A percentile compares a stretch with the other conserved stretches of the same genome.
phyloP scores from a whole-genome alignment of 2,888 invertebrate genomes.

The Trichopria drosophilae region DNA sequence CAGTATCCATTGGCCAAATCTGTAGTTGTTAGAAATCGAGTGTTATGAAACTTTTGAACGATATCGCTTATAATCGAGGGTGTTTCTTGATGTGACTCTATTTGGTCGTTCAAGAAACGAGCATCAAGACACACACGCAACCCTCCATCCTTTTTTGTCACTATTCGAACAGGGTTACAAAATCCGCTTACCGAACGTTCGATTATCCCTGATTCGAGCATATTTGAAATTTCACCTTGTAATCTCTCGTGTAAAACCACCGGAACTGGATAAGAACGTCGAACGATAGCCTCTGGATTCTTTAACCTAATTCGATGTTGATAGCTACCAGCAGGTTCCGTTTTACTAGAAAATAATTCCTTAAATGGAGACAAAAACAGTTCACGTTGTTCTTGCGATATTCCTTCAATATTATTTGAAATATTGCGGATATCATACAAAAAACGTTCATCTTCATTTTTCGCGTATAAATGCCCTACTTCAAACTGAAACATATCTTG shows the following conservation, averaged over 20 bases:
- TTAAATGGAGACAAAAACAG: background rate
- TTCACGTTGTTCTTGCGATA: background rate
- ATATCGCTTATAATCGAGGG: conserved; percentile 32
- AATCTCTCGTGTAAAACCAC: background rate
- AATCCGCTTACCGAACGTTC: background rate
- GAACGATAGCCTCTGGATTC: background rate
- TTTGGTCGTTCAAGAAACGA: no score
- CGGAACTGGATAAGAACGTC: background rate
- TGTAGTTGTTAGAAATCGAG: no score
- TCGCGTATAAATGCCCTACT: no score
- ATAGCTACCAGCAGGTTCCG: background rate
- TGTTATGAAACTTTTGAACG: conserved; percentile 26
- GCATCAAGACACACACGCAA: conserved; percentile 43
- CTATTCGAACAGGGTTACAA: background rate
- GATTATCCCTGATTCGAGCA: background rate
- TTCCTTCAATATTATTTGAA: no score
- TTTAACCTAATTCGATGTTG: background rate
- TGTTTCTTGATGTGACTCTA: no score
- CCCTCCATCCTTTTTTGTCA: conserved; percentile 41
- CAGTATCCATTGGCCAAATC: no score
- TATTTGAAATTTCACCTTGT: background rate
- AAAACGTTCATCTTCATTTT: no score
- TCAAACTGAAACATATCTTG: no score
- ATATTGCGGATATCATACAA: no score
- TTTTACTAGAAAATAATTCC: background rate